Evolutionary conservation across 2,888 invertebrate genomes (phyloP).

Genomic region (Rhodophaea formosa): DNA sequence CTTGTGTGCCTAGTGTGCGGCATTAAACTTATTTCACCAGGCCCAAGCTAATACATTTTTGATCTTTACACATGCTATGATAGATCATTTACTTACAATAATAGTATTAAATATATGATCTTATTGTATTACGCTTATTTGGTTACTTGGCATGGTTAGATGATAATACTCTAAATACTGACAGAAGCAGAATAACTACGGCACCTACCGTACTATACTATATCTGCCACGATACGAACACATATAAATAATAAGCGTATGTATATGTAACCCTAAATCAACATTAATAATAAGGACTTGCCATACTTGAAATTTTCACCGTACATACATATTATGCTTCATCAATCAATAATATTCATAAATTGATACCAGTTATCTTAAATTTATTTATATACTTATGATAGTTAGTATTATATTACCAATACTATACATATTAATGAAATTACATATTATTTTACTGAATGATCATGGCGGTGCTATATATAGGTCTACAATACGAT

Average conservation of each 20-base stretch:
- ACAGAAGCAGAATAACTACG: neutral
- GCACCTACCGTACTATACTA: no score
- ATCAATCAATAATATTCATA: neutral
- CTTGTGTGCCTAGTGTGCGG: no score
- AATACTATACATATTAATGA: no score
- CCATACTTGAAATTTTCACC: neutral
- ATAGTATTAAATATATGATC: no score
- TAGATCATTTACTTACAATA: neutral
- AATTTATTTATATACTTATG: neutral
- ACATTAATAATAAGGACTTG: no score
- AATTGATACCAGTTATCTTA: neutral
- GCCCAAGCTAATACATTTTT: neutral
- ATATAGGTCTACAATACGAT: constrained; percentile 12
- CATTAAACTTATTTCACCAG: constrained; percentile 1
- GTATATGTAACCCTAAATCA: neutral
- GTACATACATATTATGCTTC: neutral
- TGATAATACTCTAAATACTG: neutral
- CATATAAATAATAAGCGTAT: neutral
- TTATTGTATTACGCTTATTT: no score
- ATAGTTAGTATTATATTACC: neutral
- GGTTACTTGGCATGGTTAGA: neutral
- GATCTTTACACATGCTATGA: constrained; percentile 1
- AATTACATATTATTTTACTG: neutral
- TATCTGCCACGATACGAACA: no score
- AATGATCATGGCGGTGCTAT: neutral